Evolutionary conservation across 2,113 vertebrate species (phyloP).

Genomic region (Choloepus hoffmanni): DNA sequence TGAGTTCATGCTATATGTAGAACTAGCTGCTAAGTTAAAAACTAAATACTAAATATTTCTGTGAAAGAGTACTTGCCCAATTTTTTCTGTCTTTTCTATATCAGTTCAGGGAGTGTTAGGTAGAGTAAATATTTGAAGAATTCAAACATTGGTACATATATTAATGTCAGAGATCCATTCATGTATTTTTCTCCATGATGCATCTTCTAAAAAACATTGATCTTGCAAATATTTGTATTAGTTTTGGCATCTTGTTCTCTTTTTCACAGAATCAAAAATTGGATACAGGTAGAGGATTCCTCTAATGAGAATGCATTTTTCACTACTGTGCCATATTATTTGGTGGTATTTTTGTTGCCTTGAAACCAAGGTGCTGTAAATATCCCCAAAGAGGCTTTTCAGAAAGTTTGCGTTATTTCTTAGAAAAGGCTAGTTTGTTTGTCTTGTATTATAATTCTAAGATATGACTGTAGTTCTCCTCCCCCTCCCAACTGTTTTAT

Average conservation of each 20-base stretch:
- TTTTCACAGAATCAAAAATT: neutral
- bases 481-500: rapidly evolving
- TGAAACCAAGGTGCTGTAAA: neutral
- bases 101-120: neutral
- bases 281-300: conserved; percentile 12
- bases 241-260: neutral
- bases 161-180: neutral
- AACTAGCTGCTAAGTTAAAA: conserved; percentile 21
- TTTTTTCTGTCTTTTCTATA: neutral
- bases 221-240: conserved; percentile 12
- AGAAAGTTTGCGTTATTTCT: neutral
- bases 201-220: conserved; percentile 1
- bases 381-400: neutral
- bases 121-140: neutral
- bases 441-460: neutral
- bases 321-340: neutral
- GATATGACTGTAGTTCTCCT: neutral
- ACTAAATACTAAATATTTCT: neutral
- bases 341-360: conserved; percentile 1
- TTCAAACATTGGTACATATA: neutral
- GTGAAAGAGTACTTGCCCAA: neutral
- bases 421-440: neutral
- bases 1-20: neutral
- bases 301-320: conserved; percentile 11
- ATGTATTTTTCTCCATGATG: neutral